phyloP scores from a whole-genome alignment of 2,888 invertebrate species.

The Ferdinandea cuprea region DNA sequence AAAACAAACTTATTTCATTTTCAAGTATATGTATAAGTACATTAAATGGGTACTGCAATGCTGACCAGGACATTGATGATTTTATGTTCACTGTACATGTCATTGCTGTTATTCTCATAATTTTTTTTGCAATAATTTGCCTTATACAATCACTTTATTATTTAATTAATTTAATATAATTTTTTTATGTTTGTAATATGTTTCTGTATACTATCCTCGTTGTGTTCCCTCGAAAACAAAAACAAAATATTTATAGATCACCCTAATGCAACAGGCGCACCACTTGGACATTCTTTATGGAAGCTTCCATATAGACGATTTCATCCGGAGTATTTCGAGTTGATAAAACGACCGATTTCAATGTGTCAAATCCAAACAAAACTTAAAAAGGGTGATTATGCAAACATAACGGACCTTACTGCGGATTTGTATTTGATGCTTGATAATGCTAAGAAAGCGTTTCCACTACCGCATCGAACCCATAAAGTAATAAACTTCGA shows the following conservation, averaged over 20 bases:
- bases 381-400: slow-evolving; percentile 91
- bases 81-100: too few relatives aligned
- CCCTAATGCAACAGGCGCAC: slow-evolving; percentile 86
- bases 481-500: slow-evolving; percentile 86
- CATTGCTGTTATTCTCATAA: slow-evolving; percentile 22
- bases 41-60: too few relatives aligned
- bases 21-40: too few relatives aligned
- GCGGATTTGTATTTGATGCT: slow-evolving; percentile 98
- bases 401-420: slow-evolving; percentile 93
- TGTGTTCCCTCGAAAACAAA: slow-evolving; percentile 61
- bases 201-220: slow-evolving; percentile 51
- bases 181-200: slow-evolving; percentile 64
- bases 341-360: slow-evolving; percentile 97
- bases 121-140: slow-evolving; percentile 9
- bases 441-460: slow-evolving; percentile 97
- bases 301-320: slow-evolving; percentile 94
- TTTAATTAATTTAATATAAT: slow-evolving; percentile 73
- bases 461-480: slow-evolving; percentile 90
- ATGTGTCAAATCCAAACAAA: slow-evolving; percentile 94
- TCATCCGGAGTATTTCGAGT: slow-evolving; percentile 98
- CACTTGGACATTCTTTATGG: slow-evolving; percentile 96
- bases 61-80: too few relatives aligned
- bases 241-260: slow-evolving; percentile 78
- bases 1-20: too few relatives aligned
- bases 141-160: slow-evolving; percentile 46